Evolutionary conservation across 2,888 invertebrate species (phyloP).

Genomic region (Pasiphila rectangulata): DNA sequence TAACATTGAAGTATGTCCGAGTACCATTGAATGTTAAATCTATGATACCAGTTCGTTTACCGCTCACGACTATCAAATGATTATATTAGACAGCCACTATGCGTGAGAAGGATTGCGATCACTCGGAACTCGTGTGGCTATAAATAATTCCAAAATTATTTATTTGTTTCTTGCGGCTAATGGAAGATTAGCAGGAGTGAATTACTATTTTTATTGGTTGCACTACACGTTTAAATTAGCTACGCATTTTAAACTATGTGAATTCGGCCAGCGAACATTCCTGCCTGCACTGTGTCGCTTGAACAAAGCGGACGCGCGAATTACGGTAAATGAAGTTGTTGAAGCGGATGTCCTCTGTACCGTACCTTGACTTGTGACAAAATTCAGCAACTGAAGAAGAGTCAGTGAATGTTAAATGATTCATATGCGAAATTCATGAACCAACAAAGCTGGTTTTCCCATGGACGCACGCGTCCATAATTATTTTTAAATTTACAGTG

Average conservation of each 20-base stretch:
- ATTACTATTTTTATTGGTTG: conserved; percentile 29
- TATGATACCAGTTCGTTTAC: conserved; percentile 16
- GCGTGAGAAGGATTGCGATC: conserved; percentile 28
- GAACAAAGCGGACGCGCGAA: conserved; percentile 34
- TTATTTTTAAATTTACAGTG: conserved; percentile 1
- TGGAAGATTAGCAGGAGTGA: conserved; percentile 34
- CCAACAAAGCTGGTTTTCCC: too few relatives aligned
- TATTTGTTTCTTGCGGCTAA: conserved; percentile 36
- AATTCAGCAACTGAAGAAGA: conserved; percentile 18
- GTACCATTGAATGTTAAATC: conserved; percentile 24
- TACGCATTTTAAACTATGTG: conserved; percentile 9
- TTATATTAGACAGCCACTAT: conserved; percentile 19
- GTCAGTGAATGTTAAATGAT: too few relatives aligned
- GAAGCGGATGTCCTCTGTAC: conserved; percentile 34
- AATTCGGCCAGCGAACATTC: conserved; percentile 19
- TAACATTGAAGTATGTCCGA: conserved; percentile 42
- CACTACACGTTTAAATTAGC: conserved; percentile 20
- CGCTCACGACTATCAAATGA: conserved; percentile 11
- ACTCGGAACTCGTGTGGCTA: conserved; percentile 19
- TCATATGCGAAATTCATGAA: too few relatives aligned
- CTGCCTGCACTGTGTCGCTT: conserved; percentile 25
- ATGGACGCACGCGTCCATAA: neutral
- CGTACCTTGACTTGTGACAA: conserved; percentile 27
- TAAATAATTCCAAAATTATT: conserved; percentile 34
- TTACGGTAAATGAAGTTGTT: conserved; percentile 37